A percentile compares a stretch with the other conserved stretches of the same genome.
phyloP scores from a whole-genome alignment of 2,888 invertebrate genomes.

The Acleris emargana region DNA sequence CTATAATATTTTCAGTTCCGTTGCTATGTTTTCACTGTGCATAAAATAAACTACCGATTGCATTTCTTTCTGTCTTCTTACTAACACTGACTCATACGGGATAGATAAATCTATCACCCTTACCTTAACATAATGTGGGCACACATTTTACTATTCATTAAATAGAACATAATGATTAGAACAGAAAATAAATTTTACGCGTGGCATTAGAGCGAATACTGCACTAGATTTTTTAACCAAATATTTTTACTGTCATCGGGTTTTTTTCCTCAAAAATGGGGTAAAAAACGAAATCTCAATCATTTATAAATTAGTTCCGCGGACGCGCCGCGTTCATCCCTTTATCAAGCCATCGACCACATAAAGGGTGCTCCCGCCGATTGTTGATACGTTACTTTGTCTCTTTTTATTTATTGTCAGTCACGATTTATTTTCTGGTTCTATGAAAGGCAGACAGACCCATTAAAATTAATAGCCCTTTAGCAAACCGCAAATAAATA shows the following conservation, averaged over 20 bases:
- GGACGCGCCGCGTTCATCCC: conserved; percentile 79
- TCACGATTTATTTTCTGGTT: conserved; percentile 66
- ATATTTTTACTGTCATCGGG: conserved; percentile 13
- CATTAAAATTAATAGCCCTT: conserved; percentile 61
- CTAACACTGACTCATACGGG: too few species aligned
- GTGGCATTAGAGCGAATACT: too few species aligned
- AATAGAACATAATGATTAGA: too few species aligned
- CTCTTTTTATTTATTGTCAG: conserved; percentile 64
- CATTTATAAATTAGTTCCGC: conserved; percentile 82
- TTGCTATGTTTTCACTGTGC: too few species aligned
- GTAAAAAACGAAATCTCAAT: conserved; percentile 80
- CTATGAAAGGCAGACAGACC: conserved; percentile 52
- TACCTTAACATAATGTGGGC: too few species aligned
- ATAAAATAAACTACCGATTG: too few species aligned
- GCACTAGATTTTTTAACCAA: not conserved
- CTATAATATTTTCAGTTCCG: not conserved
- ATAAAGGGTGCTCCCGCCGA: conserved; percentile 72
- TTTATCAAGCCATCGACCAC: conserved; percentile 79
- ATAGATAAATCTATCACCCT: too few species aligned
- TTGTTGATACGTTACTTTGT: conserved; percentile 66
- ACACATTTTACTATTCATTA: too few species aligned
- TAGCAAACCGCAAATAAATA: conserved; percentile 54
- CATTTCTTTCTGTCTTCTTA: too few species aligned
- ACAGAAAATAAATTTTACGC: too few species aligned
- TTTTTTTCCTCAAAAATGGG: conserved; percentile 47